A percentile compares a stretch with the other conserved stretches of the same genome.
phyloP scores from a whole-genome alignment of 2,113 vertebrate genomes.

The Blennius ocellaris region DNA sequence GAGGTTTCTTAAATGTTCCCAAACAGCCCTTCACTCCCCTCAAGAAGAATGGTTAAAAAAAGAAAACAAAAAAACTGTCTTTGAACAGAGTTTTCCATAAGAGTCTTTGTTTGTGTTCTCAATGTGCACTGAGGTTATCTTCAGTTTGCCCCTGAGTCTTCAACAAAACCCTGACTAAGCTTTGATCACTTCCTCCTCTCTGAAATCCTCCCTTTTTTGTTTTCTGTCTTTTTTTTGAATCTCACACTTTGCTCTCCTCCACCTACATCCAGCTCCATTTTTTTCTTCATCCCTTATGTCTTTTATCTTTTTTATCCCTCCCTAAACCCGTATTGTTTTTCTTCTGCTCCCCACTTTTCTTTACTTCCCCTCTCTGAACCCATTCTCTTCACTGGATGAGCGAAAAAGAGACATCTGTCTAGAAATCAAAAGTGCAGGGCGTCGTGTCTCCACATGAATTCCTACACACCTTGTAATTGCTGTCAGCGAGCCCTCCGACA shows the following conservation, averaged over 20 bases:
- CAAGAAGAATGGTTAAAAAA: neutral
- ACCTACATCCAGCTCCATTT: conserved; percentile 17
- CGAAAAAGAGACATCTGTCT: conserved; percentile 55
- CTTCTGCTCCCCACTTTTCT: conserved; percentile 14
- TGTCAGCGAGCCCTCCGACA: conserved; percentile 71
- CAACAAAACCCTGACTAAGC: conserved; percentile 28
- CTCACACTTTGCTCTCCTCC: conserved; percentile 5
- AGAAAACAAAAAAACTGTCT: neutral
- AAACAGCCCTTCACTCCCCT: conserved; percentile 6
- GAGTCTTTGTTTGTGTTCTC: conserved; percentile 22
- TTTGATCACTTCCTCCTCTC: conserved; percentile 54
- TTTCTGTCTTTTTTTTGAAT: conserved; percentile 1
- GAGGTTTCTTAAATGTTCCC: conserved; percentile 10
- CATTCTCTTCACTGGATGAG: conserved; percentile 19
- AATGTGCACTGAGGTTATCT: conserved; percentile 33
- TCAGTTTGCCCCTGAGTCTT: conserved; percentile 31
- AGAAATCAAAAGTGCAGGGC: conserved; percentile 54
- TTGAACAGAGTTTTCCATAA: conserved; percentile 6
- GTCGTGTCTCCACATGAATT: conserved; percentile 69
- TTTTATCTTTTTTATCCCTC: conserved; percentile 21
- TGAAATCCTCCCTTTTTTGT: conserved; percentile 10
- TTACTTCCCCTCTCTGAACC: conserved; percentile 28
- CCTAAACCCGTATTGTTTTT: conserved; percentile 19
- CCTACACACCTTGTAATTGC: conserved; percentile 79
- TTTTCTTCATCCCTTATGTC: conserved; percentile 4